Conservation (phyloP, 2,113 vertebrate genomes). For the Podarcis raffonei region DNA sequence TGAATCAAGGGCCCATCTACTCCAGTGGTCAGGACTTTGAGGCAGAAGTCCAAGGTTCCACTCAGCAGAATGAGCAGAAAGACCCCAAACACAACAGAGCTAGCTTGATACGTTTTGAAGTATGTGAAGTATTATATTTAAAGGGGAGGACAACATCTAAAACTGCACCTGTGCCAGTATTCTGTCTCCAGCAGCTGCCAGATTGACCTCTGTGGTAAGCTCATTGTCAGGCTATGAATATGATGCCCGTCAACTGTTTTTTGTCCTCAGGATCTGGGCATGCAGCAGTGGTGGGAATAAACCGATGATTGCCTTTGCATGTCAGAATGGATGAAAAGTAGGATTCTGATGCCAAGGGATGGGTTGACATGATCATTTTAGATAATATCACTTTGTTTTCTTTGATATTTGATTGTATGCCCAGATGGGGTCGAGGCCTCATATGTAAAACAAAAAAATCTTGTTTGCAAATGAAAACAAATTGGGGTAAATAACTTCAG, state of each 20-base stretch:
- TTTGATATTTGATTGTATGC: not conserved
- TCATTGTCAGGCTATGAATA: not conserved
- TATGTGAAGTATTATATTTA: too few relatives aligned
- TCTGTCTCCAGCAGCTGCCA: not conserved
- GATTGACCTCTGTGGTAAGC: not conserved
- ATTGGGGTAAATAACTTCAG: not conserved
- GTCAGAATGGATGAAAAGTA: not conserved
- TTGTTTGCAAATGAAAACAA: slow-evolving; percentile 5
- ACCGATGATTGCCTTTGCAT: not conserved
- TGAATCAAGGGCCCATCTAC: not conserved
- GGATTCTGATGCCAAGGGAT: not conserved
- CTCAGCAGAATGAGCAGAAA: too few relatives aligned
- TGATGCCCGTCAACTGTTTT: not conserved
- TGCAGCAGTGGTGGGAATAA: not conserved
- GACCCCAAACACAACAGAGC: too few relatives aligned
- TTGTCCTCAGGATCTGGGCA: not conserved
- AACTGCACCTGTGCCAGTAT: too few relatives aligned
- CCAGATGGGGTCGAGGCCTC: not conserved
- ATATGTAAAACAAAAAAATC: not conserved
- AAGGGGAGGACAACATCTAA: too few relatives aligned
- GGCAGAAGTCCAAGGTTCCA: too few relatives aligned
- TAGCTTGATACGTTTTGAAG: too few relatives aligned
- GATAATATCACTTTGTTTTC: not conserved
- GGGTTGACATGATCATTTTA: not conserved
- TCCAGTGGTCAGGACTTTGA: too few relatives aligned